phyloP scores from a whole-genome alignment of 2,113 vertebrate genomes.

The Spheniscus mendiculus region DNA sequence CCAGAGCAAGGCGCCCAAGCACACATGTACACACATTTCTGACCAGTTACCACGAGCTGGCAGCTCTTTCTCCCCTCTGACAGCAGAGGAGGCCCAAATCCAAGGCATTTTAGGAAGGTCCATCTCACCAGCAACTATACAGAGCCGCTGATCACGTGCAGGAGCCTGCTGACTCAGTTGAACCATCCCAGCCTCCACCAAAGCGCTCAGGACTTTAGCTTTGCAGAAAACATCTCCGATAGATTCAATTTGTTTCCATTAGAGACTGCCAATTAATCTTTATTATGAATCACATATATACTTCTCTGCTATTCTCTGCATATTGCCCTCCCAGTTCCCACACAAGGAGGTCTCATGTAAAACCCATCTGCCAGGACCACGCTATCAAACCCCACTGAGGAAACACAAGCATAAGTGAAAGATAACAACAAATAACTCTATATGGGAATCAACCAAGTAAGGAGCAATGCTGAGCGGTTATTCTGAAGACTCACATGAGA shows the following conservation, averaged over 20 bases:
- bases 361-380: background rate
- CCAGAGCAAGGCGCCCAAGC: background rate
- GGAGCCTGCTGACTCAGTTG: slow-evolving; percentile 5
- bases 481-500: background rate
- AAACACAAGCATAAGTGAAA: background rate
- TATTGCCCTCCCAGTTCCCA: background rate
- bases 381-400: background rate
- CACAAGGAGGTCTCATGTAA: background rate
- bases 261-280: slow-evolving; percentile 36
- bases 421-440: background rate
- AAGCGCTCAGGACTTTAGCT: background rate
- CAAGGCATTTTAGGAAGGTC: background rate
- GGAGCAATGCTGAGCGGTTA: rapidly evolving
- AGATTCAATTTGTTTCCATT: slow-evolving; percentile 29
- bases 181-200: background rate
- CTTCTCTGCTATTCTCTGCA: background rate
- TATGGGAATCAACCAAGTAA: rapidly evolving
- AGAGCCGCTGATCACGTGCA: background rate
- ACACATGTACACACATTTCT: background rate
- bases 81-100: background rate
- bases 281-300: background rate
- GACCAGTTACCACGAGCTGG: background rate
- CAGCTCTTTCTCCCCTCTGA: background rate
- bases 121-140: background rate
- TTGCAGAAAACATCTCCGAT: background rate